These are phyloP conservation scores for Aphrophora alni DNA, from an alignment of 2,888 invertebrate species.

Conservation along the genomic window DNA sequence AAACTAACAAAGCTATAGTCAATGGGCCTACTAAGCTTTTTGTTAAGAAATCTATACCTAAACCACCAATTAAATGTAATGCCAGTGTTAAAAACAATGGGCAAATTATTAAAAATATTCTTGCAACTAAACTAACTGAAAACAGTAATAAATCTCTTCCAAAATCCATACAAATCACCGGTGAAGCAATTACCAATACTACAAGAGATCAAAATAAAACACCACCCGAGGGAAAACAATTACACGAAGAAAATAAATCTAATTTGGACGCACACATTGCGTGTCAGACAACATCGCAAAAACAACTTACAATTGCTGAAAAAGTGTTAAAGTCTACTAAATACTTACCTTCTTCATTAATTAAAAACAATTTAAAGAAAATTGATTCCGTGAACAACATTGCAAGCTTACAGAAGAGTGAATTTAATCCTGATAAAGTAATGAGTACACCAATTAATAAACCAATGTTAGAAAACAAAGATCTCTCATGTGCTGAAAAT, in stretches of 20 bases:
- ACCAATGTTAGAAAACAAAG: background rate
- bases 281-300: background rate
- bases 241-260: background rate
- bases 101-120: background rate
- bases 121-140: background rate
- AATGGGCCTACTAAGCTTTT: background rate
- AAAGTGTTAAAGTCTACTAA: background rate
- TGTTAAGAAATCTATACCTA: background rate
- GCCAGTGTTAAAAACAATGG: background rate
- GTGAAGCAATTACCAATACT: background rate
- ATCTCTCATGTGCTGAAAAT: background rate
- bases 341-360: background rate
- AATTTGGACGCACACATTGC: background rate
- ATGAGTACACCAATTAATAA: background rate
- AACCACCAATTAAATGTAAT: background rate
- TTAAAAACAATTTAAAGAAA: background rate
- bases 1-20: background rate
- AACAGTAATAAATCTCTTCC: background rate
- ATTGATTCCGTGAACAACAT: background rate
- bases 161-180: background rate
- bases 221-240: background rate
- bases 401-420: background rate
- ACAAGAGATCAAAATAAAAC: background rate
- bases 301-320: background rate
- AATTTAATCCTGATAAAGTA: slow-evolving; percentile 7